Conservation (phyloP, 2,113 vertebrate genomes). For the Pteropus alecto region DNA sequence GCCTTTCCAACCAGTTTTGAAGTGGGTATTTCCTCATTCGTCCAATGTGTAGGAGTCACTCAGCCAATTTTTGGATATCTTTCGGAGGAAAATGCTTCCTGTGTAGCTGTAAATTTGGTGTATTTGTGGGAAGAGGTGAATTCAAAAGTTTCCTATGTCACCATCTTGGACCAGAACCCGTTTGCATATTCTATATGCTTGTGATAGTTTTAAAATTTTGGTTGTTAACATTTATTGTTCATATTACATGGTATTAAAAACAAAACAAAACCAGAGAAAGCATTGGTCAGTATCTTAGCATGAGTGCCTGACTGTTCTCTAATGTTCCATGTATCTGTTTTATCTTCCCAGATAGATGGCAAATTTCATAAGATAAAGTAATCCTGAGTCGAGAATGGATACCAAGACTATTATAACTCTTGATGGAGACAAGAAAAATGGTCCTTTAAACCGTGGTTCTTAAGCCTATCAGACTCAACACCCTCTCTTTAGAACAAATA, state of each 20-base stretch:
- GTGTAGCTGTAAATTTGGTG: not conserved
- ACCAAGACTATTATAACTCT: not conserved
- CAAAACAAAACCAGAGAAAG: not conserved
- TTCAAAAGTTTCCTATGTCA: not conserved
- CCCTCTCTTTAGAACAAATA: not conserved
- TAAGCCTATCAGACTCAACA: not conserved
- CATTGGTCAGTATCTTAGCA: not conserved
- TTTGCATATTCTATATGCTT: not conserved
- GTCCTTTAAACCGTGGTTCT: not conserved
- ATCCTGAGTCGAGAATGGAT: not conserved
- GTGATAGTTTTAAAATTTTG: not conserved
- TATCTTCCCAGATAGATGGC: not conserved
- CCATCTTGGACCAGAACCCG: not conserved
- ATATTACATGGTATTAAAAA: not conserved
- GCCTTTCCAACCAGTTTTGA: not conserved
- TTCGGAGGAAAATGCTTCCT: not conserved
- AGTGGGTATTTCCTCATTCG: not conserved
- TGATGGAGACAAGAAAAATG: not conserved
- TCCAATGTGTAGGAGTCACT: not conserved
- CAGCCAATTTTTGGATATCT: not conserved
- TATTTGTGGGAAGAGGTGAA: not conserved
- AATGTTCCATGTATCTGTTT: not conserved
- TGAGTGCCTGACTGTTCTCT: not conserved
- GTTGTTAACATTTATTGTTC: not conserved
- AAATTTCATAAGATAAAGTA: not conserved